These are phyloP conservation scores for Typhlichthys subterraneus DNA, from an alignment of 2,797 vertebrate species.

Conservation along the genomic window DNA sequence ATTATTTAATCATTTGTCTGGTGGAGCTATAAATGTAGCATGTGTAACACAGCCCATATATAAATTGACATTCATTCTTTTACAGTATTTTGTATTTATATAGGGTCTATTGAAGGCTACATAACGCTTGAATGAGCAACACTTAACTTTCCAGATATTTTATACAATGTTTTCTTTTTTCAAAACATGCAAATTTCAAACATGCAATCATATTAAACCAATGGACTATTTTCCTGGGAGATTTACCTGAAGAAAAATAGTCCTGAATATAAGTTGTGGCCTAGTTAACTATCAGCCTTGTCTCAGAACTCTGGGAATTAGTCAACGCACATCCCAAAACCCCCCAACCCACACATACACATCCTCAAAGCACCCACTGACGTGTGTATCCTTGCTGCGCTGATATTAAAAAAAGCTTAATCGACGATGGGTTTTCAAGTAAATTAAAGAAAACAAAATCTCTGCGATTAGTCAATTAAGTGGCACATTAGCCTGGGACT, in stretches of 20 bases:
- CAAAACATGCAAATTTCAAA: neutral
- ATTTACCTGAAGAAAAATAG: conserved; percentile 21
- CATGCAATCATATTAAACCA: conserved; percentile 29
- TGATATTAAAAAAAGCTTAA: conserved; percentile 77
- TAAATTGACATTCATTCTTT: too few species aligned
- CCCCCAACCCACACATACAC: conserved; percentile 29
- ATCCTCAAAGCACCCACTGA: conserved; percentile 64
- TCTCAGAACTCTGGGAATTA: conserved; percentile 60
- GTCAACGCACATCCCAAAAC: conserved; percentile 29
- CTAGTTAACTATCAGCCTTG: conserved; percentile 52
- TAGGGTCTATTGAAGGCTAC: too few species aligned
- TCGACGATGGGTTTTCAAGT: conserved; percentile 78
- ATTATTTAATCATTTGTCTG: too few species aligned
- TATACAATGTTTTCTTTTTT: neutral
- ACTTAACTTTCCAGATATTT: neutral
- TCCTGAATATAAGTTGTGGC: conserved; percentile 36
- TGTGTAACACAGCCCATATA: too few species aligned
- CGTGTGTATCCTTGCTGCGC: conserved; percentile 65
- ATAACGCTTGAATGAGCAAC: too few species aligned
- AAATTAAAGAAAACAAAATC: conserved; percentile 87
- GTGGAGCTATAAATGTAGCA: too few species aligned
- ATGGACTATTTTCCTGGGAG: conserved; percentile 3
- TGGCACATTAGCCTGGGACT: conserved; percentile 83
- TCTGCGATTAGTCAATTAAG: conserved; percentile 85
- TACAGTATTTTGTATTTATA: too few species aligned